Evolutionary conservation across 2,888 invertebrate genomes (phyloP).

Genomic region (Sminthurides aquaticus): DNA sequence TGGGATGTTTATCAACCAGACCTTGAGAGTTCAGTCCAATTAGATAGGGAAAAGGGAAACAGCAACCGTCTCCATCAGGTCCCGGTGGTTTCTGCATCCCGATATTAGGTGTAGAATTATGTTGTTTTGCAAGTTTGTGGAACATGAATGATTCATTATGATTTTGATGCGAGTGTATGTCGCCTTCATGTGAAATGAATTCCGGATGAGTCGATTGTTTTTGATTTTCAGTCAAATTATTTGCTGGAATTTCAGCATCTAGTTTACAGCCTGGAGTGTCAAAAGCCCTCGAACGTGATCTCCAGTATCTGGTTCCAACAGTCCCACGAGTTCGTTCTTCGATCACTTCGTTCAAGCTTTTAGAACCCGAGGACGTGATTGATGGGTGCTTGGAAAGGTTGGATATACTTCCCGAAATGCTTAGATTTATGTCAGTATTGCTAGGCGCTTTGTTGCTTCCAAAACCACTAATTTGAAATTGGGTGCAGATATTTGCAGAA

Average conservation of each 20-base stretch:
- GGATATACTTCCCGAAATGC: neutral
- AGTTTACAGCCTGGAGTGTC: neutral
- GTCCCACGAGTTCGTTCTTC: neutral
- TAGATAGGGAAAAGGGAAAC: constrained; percentile 11
- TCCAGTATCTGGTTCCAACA: neutral
- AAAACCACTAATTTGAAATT: neutral
- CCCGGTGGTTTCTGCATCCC: constrained; percentile 7
- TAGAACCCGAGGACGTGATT: neutral
- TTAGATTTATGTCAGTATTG: neutral
- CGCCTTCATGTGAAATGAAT: too few relatives aligned
- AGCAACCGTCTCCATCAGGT: constrained; percentile 18
- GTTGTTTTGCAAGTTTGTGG: constrained; percentile 30
- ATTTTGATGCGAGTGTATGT: too few relatives aligned
- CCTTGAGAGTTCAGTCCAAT: constrained; percentile 13
- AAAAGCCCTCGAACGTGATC: neutral
- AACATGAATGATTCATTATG: neutral
- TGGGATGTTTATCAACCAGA: constrained; percentile 13
- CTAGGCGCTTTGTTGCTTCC: neutral
- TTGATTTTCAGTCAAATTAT: too few relatives aligned
- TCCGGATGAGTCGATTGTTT: too few relatives aligned
- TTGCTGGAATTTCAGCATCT: too few relatives aligned
- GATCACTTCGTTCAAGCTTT: neutral
- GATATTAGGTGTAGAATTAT: constrained; percentile 19
- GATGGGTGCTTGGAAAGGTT: neutral
- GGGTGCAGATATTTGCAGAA: neutral